Percentiles rank a stretch among this genome's conserved stretches.
Evolutionary conservation across 2,888 invertebrate genomes (phyloP).

Genomic region (Fragum sueziense): DNA sequence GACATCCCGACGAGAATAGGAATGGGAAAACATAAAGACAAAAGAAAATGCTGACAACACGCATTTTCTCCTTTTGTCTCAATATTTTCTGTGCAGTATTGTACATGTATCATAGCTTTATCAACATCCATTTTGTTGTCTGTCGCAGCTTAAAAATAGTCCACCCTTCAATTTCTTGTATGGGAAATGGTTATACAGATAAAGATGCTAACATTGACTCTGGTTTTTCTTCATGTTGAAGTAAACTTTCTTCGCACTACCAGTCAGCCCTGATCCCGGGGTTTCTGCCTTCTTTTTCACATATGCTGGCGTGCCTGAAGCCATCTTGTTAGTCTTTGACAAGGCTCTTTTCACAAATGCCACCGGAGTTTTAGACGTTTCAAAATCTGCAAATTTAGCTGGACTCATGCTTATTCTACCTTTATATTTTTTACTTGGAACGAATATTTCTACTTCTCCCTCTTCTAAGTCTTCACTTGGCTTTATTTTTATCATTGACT

Average conservation of each 20-base stretch:
- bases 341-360: slow-evolving; percentile 68
- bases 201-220: slow-evolving; percentile 51
- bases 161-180: not conserved
- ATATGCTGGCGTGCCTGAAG: slow-evolving; percentile 19
- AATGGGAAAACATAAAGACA: no score
- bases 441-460: slow-evolving; percentile 63
- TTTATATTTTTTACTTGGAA: slow-evolving; percentile 67
- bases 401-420: slow-evolving; percentile 35
- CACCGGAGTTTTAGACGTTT: slow-evolving; percentile 60
- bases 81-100: no score
- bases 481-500: not conserved
- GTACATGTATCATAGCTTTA: no score
- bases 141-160: not conserved
- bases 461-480: slow-evolving; percentile 35
- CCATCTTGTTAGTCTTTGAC: slow-evolving; percentile 41
- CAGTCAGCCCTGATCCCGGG: not conserved
- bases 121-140: no score
- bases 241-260: slow-evolving; percentile 63
- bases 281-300: not conserved
- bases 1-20: no score
- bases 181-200: not conserved
- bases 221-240: slow-evolving; percentile 72
- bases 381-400: slow-evolving; percentile 65
- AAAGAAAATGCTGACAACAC: no score
- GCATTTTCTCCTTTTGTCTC: no score